Conservation (phyloP, 2,888 invertebrate genomes). For the Trichacis sp. region DNA sequence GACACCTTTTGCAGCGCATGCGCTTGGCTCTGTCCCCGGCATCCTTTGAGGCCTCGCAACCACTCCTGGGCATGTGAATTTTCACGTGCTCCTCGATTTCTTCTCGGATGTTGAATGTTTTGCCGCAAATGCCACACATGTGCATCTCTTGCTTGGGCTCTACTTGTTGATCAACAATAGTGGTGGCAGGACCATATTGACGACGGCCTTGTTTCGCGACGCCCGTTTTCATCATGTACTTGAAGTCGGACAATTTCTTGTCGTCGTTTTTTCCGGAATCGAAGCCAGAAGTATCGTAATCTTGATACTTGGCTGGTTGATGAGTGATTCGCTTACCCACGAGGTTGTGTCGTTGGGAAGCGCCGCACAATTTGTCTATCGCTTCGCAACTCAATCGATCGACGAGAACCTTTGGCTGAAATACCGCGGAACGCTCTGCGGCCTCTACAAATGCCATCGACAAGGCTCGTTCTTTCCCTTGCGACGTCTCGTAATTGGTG, state of each 20-base stretch:
- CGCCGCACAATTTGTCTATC: slow-evolving; percentile 51
- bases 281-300: slow-evolving; percentile 49
- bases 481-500: slow-evolving; percentile 56
- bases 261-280: slow-evolving; percentile 35
- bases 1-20: slow-evolving; percentile 65
- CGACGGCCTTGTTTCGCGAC: slow-evolving; percentile 14
- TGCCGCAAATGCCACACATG: slow-evolving; percentile 56
- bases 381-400: slow-evolving; percentile 49
- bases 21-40: slow-evolving; percentile 51
- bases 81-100: slow-evolving; percentile 57
- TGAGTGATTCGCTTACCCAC: slow-evolving; percentile 50
- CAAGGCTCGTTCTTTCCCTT: slow-evolving; percentile 42
- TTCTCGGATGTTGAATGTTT: slow-evolving; percentile 47
- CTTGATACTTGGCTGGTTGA: slow-evolving; percentile 50
- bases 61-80: slow-evolving; percentile 42
- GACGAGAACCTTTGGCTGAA: slow-evolving; percentile 59
- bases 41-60: neutral
- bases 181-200: slow-evolving; percentile 27
- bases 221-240: neutral
- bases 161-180: neutral
- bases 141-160: slow-evolving; percentile 41
- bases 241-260: neutral
- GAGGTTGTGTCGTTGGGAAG: too few species aligned
- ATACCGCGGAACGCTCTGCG: slow-evolving; percentile 52
- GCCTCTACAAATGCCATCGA: slow-evolving; percentile 53